Base-by-base conservation (phyloP, 2,888 invertebrate genomes). In the Callimorpha dominula region DNA sequence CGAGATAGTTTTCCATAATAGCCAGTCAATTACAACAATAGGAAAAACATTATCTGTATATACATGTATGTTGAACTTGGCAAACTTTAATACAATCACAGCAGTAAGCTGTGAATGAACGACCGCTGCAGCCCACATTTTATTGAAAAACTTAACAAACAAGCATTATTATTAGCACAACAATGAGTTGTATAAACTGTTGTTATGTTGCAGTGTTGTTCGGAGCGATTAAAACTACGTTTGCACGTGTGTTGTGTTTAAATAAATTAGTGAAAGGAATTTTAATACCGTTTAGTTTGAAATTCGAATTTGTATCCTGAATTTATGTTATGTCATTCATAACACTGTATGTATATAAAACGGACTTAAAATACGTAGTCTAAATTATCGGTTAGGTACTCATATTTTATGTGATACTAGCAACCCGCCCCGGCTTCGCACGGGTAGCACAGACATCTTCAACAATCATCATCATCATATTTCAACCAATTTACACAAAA, bases 121-220 rank as follows among this genome's bases (percentile, higher is more conserved):
- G 74, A 73, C 20, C 66, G 70, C 15, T 43, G 12, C 46, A 46
- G 11, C 60, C 54, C 66, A 60, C 66, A 60, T 77, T 77, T 80
- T 71, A 79, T 81, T 79, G 74, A 73, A 75, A 72, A 79, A 81
- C 70, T 68, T 68, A 43, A 49, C 70, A 74, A 71, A 71, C 70
- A 70, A 70, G 62, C 67, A 20, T 63, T 79, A 65, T 70, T 68
- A 72, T 70, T 68, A 71, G 20, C 15, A 62, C 14, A 72, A 65
- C 72, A 62, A 43, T 50, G 20, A 75, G 57, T 73, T 75, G 62
- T 42, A 68, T 71, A 75, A 76, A 57, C 42, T 63, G 12, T 63
- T 63, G 14, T 63, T 54, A 54, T 70, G 57, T 72, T 72, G 57
- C 68, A 66, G 49, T 74, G 65, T 73, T 66, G 62, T 65, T 65